Conservation (phyloP, 2,797 vertebrate genomes). For the Psittacula echo region DNA sequence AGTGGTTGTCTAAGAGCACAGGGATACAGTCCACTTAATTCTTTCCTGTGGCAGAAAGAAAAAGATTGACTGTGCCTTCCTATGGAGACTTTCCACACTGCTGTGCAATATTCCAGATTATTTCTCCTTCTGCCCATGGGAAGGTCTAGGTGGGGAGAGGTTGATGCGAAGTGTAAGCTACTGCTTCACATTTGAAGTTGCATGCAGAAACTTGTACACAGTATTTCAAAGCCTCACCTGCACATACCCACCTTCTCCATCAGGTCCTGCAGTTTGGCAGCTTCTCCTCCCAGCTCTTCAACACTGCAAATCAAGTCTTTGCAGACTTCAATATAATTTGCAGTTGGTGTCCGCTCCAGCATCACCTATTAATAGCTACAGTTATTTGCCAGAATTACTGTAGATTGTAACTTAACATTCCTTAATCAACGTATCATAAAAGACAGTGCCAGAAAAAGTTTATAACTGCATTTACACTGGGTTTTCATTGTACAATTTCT, state of each 20-base stretch:
- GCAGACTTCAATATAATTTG: conserved; percentile 81
- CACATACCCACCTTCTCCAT: conserved; percentile 83
- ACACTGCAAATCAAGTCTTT: conserved; percentile 81
- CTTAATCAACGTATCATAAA: not conserved
- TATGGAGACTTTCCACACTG: not conserved
- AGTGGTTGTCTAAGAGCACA: not conserved
- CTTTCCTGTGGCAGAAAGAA: not conserved
- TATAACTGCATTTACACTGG: not conserved
- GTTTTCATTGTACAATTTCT: not conserved
- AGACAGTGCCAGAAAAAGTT: not conserved
- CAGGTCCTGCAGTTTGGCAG: conserved; percentile 83
- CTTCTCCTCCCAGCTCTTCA: conserved; percentile 86
- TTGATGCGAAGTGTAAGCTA: not conserved
- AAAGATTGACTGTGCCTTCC: not conserved
- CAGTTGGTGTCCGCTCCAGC: conserved; percentile 85
- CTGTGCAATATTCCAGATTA: not conserved
- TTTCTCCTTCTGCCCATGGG: not conserved
- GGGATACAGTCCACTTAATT: not conserved
- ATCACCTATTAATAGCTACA: conserved; percentile 80
- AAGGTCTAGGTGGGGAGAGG: not conserved
- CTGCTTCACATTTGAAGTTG: not conserved
- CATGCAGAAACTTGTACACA: not conserved
- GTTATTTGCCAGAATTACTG: conserved; percentile 14
- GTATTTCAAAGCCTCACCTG: not conserved
- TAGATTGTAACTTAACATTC: not conserved